Percentiles rank a stretch among this genome's conserved stretches.
Evolutionary conservation across 2,797 vertebrate species (phyloP).

Genomic region (Gambusia yucatana): DNA sequence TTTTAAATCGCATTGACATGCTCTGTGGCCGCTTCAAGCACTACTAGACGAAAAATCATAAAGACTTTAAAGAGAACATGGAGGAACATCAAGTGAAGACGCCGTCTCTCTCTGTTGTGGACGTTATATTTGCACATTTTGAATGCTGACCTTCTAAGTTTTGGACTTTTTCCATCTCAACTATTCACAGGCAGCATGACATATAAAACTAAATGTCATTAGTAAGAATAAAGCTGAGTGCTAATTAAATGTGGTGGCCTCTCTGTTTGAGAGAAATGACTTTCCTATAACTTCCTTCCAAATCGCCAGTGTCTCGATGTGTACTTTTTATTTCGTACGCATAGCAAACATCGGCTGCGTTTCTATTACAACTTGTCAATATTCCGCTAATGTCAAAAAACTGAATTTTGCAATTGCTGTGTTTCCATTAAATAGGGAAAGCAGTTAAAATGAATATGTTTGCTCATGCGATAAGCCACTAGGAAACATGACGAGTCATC

Average conservation of each 20-base stretch:
- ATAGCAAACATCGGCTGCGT: too few species aligned
- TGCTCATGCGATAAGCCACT: too few species aligned
- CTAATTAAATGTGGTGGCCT: background rate
- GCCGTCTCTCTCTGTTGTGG: background rate
- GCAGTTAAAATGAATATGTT: too few species aligned
- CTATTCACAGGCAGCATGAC: background rate
- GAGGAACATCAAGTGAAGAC: background rate
- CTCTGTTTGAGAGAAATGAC: background rate
- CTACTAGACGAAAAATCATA: background rate
- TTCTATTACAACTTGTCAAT: too few species aligned
- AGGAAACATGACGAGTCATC: too few species aligned
- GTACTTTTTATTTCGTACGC: background rate
- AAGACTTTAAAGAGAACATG: background rate
- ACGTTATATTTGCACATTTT: background rate
- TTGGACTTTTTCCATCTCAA: background rate
- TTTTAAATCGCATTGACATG: background rate
- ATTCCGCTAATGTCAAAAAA: too few species aligned
- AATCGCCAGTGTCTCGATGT: background rate
- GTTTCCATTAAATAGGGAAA: too few species aligned
- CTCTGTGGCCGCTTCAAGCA: background rate
- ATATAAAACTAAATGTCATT: background rate
- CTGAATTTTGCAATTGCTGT: too few species aligned
- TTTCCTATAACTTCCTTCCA: background rate
- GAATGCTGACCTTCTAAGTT: background rate
- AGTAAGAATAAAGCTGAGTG: background rate